Evolutionary conservation across 37 sponge, comb jelly and placozoan genomes (phyloP), one percentile per base, ranked within the genome.

Genomic region (Halichondria panicea): DNA sequence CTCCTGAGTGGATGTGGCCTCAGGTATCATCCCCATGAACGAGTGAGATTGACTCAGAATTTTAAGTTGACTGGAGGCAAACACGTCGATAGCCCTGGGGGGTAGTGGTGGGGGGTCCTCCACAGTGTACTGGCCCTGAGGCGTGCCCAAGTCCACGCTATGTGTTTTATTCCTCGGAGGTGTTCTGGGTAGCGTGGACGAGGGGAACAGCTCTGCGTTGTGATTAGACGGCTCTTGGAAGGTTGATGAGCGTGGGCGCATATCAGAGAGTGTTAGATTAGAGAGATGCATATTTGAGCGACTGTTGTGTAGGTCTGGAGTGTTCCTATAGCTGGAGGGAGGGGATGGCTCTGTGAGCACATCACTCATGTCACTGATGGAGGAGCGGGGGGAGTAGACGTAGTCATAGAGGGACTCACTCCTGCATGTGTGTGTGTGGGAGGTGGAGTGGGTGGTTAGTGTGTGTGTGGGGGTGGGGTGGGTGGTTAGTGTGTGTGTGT

Each of bases 371-470:
- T 53, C 55, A 27, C 56, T 22, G 19, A 62, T 4, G 32, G 73
- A 36, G 0, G 34, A 24, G 0, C 54, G 22, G 37, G 80, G 70
- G 2, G 80, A 66, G 62, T 70, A 69, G 63, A 75, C 50, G 43
- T 75, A 75, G 64, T 75, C 80, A 57, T 84, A 84, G 21, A 66
- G 9, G 0, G 61, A 60, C 7, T 84, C 77, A 43, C 40, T 62
- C 27, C 84, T 84, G 63, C 15, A 43, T 28, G 42, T 18, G 35
- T 34, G 63, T 63, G 31, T 63, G 35, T 32, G 35, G 18, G 15
- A 22, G 19, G 60, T 24, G 27, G 42, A 4, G 25, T 43, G 68
- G 43, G 45, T 24, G 60, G 25, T 21, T 7, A 27, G 25, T 48
- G 52, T 18, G 52, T 48, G 15, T 48, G 52, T 48, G n/a, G n/a